Base-by-base conservation (phyloP, 1,140 invertebrate genomes). In the Pteromalus puparum region DNA sequence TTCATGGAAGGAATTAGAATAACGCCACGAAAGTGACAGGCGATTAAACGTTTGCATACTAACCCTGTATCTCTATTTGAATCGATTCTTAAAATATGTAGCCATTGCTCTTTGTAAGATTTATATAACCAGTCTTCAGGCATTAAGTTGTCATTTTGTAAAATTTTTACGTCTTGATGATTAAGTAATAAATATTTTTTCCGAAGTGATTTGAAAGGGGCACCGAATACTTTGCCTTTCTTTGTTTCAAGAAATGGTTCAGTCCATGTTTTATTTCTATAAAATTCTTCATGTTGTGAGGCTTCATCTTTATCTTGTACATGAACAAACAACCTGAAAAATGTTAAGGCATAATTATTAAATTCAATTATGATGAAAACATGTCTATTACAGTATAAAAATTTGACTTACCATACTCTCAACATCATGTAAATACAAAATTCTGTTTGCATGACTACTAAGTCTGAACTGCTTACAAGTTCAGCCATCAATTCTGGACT, bases 371-470 rank as follows among this genome's bases (percentile, higher is more conserved):
- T 61, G 15, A 74, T 81, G 3, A 74, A 83, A 30, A 72, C 67
- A 61, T 38, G 2, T 67, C 42, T 83, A 79, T 7, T 1, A 83
- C 80, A 18, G 46, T 9, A 15, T 76, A 9, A 70, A 2, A 77
- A 34, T 24, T 86, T 90, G 84, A 34, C 87, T 92, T 92, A 91
- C 96, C 96, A 97, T 42, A 94, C 93, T 75, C 96, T 95, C 21
- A 97, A 90, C 90, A 97, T 91, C 83, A 95, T 95, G 87, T 97
- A 97, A 48, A 97, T 91, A 65, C 96, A 96, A 90, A 96, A 97
- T 92, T 97, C 97, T 5, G 97, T 97, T 90, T 97, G 96, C 92
- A 97, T 95, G 1, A 96, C 96, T 88, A 96, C 95, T 61, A 97
- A 92, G 84, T 96, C 94, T 7, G 95, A 94, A 91, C 95, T 95